These are phyloP conservation scores for Oryzias curvinotus DNA, from an alignment of 2,113 vertebrate genomes.

Conservation along the genomic window DNA sequence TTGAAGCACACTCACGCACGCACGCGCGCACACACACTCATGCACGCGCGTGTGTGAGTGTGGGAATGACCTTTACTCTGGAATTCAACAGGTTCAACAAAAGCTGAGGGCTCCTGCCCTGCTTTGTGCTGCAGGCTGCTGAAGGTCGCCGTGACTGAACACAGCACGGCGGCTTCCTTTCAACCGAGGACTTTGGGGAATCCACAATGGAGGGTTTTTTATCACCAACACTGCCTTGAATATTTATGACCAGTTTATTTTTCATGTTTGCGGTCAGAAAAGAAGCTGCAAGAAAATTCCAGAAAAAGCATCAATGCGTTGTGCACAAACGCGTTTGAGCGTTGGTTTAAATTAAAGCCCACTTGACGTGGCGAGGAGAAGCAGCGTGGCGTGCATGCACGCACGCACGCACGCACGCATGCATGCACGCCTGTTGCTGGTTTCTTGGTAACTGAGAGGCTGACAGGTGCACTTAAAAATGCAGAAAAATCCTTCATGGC, in stretches of 20 bases:
- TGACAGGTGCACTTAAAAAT: conserved; percentile 57
- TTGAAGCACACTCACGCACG: no score
- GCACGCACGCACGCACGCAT: no score
- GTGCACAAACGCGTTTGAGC: background rate
- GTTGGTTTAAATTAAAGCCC: conserved; percentile 23
- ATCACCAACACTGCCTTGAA: no score
- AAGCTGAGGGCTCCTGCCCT: conserved; percentile 37
- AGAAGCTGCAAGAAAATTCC: background rate
- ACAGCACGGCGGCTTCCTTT: conserved; percentile 21
- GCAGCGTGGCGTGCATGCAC: background rate
- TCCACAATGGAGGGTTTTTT: no score
- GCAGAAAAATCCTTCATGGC: conserved; percentile 30
- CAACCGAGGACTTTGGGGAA: conserved; percentile 9
- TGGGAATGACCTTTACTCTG: conserved; percentile 68
- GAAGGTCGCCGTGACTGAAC: conserved; percentile 46
- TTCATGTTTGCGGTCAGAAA: background rate
- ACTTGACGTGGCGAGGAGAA: conserved; percentile 21
- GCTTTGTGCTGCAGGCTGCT: conserved; percentile 49
- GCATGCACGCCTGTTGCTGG: conserved; percentile 8
- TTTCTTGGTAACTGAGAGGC: conserved; percentile 58
- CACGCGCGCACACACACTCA: conserved; percentile 13
- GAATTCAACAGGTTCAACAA: conserved; percentile 73
- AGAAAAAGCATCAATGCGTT: conserved; percentile 6
- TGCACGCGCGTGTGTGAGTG: conserved; percentile 34
- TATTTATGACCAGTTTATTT: no score